A percentile compares a stretch with the other conserved stretches of the same genome.
Conservation (phyloP, 2,797 vertebrate genomes). For the Leucoraja ocellata region DNA sequence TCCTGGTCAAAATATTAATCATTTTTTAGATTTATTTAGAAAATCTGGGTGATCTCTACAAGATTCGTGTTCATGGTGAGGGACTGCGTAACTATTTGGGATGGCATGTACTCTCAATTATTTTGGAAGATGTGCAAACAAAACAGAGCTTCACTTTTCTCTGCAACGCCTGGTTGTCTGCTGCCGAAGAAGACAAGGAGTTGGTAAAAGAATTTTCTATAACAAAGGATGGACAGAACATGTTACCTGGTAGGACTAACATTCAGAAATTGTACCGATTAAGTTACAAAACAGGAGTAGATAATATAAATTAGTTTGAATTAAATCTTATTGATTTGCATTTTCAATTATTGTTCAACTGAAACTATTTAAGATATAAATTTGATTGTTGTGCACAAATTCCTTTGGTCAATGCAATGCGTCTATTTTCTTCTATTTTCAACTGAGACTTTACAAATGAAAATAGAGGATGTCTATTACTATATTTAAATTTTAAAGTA, state of each 20-base stretch:
- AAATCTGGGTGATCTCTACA: conserved; percentile 48
- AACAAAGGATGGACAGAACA: conserved; percentile 43
- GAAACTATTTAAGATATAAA: not conserved
- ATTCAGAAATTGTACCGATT: not conserved
- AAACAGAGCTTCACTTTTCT: conserved; percentile 50
- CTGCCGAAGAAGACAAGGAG: conserved; percentile 44
- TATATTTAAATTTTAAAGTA: no score
- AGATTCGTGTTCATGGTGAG: conserved; percentile 49
- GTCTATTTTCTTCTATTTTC: not conserved
- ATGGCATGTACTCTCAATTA: conserved; percentile 53
- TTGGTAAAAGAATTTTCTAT: conserved; percentile 51
- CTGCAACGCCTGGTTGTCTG: conserved; percentile 48
- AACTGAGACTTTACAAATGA: not conserved
- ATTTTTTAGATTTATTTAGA: conserved; percentile 46
- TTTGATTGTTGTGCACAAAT: not conserved
- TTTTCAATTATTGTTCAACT: not conserved
- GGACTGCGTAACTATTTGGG: conserved; percentile 44
- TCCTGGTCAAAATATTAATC: not conserved
- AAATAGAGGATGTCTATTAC: not conserved
- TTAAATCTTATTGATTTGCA: not conserved
- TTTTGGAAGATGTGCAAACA: conserved; percentile 47
- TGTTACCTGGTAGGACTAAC: conserved; percentile 50
- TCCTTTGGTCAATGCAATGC: not conserved
- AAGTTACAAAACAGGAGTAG: not conserved
- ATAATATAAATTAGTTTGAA: not conserved